A percentile compares a stretch with the other conserved stretches of the same genome.
phyloP scores from a whole-genome alignment of 2,797 vertebrate genomes.

The Microcaecilia unicolor region DNA sequence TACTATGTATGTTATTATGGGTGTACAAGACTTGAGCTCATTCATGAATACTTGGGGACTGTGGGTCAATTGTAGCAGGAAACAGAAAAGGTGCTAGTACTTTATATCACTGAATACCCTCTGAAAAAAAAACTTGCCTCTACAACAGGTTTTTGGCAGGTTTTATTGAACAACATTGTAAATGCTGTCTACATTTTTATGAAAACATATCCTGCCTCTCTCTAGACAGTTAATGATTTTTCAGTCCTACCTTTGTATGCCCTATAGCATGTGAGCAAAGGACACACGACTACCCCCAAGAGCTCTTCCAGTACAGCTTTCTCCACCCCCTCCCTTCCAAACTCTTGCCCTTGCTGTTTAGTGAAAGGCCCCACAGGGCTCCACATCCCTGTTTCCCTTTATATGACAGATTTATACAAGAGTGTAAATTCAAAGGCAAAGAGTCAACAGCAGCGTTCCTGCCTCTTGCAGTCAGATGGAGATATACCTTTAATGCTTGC shows the following conservation, averaged over 20 bases:
- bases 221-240: too few species aligned
- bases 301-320: neutral
- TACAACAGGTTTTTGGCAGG: too few species aligned
- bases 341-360: neutral
- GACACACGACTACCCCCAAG: neutral
- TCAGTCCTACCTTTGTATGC: neutral
- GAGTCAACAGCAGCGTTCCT: neutral
- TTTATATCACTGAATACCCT: too few species aligned
- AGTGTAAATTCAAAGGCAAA: neutral
- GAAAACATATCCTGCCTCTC: too few species aligned
- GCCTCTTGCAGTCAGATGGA: neutral
- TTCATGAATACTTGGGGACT: too few species aligned
- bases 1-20: too few species aligned
- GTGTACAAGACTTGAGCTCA: too few species aligned
- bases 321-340: neutral
- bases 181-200: too few species aligned
- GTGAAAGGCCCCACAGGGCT: neutral
- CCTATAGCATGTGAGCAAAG: neutral
- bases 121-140: too few species aligned
- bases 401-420: neutral
- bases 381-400: neutral
- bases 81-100: too few species aligned
- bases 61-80: too few species aligned
- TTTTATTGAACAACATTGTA: too few species aligned
- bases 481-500: fast-evolving